A percentile compares a stretch with the other conserved stretches of the same genome.
Conservation (phyloP, 30 jellyfish, hydroid and myxozoan genomes). For the Chrysaora quinquecirrha region DNA sequence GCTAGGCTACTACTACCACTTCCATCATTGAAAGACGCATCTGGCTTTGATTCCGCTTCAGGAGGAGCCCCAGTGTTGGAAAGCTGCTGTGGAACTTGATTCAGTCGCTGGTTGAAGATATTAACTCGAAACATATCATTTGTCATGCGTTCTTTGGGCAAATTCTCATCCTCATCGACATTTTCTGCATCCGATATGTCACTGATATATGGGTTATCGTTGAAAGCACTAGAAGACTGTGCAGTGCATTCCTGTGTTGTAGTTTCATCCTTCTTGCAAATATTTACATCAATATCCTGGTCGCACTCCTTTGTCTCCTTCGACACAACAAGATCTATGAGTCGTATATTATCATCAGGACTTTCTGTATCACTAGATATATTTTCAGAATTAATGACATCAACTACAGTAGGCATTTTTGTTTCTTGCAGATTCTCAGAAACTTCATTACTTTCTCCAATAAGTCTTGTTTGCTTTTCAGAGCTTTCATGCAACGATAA, state of each 20-base stretch:
- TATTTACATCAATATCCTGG: not conserved
- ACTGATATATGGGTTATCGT: slow-evolving; percentile 62
- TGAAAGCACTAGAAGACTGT: slow-evolving; percentile 12
- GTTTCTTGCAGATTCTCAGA: too few relatives aligned
- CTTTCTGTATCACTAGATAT: not conserved
- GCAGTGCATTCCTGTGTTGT: not conserved
- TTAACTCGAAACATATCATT: slow-evolving; percentile 72
- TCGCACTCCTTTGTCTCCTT: not conserved
- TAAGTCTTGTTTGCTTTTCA: too few relatives aligned
- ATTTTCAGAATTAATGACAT: too few relatives aligned
- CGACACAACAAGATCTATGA: not conserved
- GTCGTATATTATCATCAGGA: not conserved
- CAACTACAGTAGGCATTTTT: too few relatives aligned
- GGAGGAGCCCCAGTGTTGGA: too few relatives aligned
- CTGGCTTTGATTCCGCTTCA: too few relatives aligned
- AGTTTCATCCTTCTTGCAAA: not conserved
- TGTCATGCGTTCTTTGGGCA: slow-evolving; percentile 14
- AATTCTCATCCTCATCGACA: slow-evolving; percentile 19
- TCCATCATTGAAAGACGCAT: too few relatives aligned
- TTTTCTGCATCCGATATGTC: slow-evolving; percentile 66
- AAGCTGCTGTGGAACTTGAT: not conserved
- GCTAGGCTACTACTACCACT: too few relatives aligned
- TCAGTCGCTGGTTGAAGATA: slow-evolving; percentile 42
- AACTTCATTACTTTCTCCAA: too few relatives aligned
- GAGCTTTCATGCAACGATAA: too few relatives aligned